phyloP scores from a whole-genome alignment of 2,797 vertebrate genomes.

The Pelochelys cantorii region DNA sequence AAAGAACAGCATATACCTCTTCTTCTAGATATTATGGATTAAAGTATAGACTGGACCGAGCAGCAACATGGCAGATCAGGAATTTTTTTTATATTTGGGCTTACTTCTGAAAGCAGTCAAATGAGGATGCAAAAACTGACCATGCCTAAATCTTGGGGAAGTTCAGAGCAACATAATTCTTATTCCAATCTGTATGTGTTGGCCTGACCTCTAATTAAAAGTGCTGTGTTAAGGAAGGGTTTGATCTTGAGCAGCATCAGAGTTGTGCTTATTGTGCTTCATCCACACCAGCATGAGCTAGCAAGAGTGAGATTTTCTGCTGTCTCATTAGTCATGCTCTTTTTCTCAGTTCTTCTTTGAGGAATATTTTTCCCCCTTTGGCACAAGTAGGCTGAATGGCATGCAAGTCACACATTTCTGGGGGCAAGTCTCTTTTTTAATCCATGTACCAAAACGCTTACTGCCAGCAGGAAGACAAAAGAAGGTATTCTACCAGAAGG shows the following conservation, averaged over 20 bases:
- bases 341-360: conserved; percentile 12
- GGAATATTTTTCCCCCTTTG: conserved; percentile 32
- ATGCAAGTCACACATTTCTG: conserved; percentile 20
- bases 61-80: conserved; percentile 8
- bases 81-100: background rate
- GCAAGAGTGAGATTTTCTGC: background rate
- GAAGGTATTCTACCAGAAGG: background rate
- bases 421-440: conserved; percentile 52
- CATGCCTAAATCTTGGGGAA: background rate
- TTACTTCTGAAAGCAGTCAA: background rate
- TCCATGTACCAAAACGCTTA: conserved; percentile 37
- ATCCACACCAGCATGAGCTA: background rate
- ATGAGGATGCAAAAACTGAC: conserved; percentile 4
- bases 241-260: conserved; percentile 60
- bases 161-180: conserved; percentile 16
- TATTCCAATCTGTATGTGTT: background rate
- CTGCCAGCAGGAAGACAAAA: conserved; percentile 63
- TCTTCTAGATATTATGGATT: background rate
- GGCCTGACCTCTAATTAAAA: conserved; percentile 41
- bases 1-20: background rate
- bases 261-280: background rate
- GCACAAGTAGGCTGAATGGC: conserved; percentile 63
- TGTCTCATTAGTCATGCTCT: background rate
- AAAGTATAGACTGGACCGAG: background rate
- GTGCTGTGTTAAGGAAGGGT: conserved; percentile 43